phyloP scores from a whole-genome alignment of 2,888 invertebrate species.

The Agonopterix subpropinquella region DNA sequence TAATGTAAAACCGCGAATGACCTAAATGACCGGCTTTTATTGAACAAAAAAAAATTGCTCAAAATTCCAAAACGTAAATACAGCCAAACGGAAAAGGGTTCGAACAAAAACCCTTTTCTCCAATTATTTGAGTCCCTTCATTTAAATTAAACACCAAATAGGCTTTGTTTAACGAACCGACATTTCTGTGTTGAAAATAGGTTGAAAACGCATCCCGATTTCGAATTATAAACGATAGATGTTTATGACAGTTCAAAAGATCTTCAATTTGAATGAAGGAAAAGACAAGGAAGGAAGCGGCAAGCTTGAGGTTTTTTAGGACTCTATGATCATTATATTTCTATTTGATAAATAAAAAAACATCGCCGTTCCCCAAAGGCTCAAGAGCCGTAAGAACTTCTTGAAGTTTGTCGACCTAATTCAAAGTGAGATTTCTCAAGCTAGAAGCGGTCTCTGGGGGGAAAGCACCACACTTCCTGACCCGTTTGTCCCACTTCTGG shows the following conservation, averaged over 20 bases:
- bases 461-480: too few species aligned
- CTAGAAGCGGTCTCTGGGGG: too few species aligned
- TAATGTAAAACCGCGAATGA: not conserved
- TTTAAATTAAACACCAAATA: constrained; percentile 25
- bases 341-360: too few species aligned
- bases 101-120: constrained; percentile 1
- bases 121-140: constrained; percentile 11
- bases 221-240: constrained; percentile 9
- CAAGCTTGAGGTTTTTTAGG: too few species aligned
- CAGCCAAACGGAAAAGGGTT: constrained; percentile 3
- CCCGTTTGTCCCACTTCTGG: too few species aligned
- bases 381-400: too few species aligned
- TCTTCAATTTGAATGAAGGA: not conserved
- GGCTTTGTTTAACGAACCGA: constrained; percentile 24
- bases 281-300: not conserved
- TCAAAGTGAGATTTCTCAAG: too few species aligned
- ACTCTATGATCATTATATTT: too few species aligned
- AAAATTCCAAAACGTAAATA: constrained; percentile 1
- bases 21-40: not conserved
- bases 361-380: too few species aligned
- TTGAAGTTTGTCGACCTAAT: too few species aligned
- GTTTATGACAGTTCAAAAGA: constrained; percentile 8
- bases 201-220: constrained; percentile 11
- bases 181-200: constrained; percentile 6
- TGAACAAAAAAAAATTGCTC: not conserved